Evolutionary conservation across 2,113 vertebrate species (phyloP), one percentile per base, ranked within the genome.

Genomic region (Columbina picui): DNA sequence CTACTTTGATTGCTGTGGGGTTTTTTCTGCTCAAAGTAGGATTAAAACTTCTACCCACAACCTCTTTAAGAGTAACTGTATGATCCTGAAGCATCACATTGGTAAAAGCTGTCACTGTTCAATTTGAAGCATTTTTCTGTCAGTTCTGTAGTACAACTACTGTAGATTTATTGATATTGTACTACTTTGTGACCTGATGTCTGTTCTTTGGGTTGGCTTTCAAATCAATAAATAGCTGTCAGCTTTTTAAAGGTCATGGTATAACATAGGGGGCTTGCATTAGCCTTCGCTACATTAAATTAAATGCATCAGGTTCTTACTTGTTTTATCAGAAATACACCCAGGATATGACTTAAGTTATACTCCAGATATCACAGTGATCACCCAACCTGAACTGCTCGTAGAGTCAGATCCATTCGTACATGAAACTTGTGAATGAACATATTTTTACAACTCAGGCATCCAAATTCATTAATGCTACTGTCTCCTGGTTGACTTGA

Each of bases 121-220:
- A 87, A 7, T 36, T 85, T 3, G 14, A 16, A 87, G 30, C 69
- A 64, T 74, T 95, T 96, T 77, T 61, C 68, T 90, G 52, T 92
- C 47, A 29, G 30, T 90, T 92, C 76, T 59, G 6, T 80, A 53
- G 19, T 68, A 39, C 41, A 20, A 25, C 63, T 78, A 10, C 38
- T 88, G 64, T 50, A 74, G 78, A 20, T 74, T 36, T 73, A 83
- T 53, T 81, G 68, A 36, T 96, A 41, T 84, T 43, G 38, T 30
- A 69, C 86, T 92, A 64, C 32, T 89, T 89, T 55, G 56, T 87
- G 56, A 61, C 53, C 68, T 70, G 50, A 49, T 50, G 57, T 34
- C 25, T 95, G 23, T 83, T 95, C 43, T 68, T 89, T 84, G 71
- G 26, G 14, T 76, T 95, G 56, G 21, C 78, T 92, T 59, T 94